phyloP scores from a whole-genome alignment of 2,113 vertebrate genomes.

The Oncorhynchus kisutch region DNA sequence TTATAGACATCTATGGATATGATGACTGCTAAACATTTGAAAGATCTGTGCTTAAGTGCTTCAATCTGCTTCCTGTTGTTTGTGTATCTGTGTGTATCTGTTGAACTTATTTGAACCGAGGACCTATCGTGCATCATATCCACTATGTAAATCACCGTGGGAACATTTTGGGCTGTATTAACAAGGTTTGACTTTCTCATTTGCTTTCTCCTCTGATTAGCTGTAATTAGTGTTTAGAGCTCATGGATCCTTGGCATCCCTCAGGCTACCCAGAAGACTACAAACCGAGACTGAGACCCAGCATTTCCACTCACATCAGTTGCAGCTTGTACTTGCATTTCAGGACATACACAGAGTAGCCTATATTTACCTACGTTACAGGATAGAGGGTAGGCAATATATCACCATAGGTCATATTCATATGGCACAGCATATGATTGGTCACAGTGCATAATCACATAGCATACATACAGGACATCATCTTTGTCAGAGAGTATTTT shows the following conservation, averaged over 20 bases:
- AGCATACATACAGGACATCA: no score
- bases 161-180: neutral
- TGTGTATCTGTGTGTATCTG: no score
- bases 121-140: neutral
- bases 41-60: no score
- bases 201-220: conserved; percentile 15
- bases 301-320: neutral
- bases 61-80: no score
- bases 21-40: no score
- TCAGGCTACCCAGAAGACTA: neutral
- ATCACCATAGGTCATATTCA: neutral
- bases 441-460: no score
- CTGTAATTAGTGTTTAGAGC: conserved; percentile 31
- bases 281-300: neutral
- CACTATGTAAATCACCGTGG: conserved; percentile 1
- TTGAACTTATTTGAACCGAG: no score
- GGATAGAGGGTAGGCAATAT: no score
- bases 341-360: neutral
- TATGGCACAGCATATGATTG: no score
- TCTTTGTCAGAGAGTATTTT: no score
- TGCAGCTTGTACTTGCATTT: neutral
- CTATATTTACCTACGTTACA: no score
- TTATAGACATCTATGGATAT: no score
- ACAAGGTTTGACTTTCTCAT: conserved; percentile 37
- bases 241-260: neutral